Evolutionary conservation across 92 coral and sea anemone species (phyloP).

Genomic region (Phenganax stokvisi): DNA sequence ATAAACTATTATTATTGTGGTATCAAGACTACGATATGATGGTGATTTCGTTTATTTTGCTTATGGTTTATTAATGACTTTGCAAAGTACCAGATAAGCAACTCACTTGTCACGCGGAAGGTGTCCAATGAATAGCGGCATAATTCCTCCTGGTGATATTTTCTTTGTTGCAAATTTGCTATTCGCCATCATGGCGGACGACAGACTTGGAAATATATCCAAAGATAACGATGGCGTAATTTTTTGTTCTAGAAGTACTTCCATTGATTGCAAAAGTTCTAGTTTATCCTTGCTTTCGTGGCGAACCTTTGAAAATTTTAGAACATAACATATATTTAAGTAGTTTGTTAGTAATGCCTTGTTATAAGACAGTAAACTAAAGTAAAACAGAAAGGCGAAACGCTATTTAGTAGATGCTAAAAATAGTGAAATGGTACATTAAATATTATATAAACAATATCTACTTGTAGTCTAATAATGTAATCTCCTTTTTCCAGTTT

Average conservation of each 20-base stretch:
- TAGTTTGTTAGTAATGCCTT: background rate
- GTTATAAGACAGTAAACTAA: background rate
- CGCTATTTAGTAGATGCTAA: background rate
- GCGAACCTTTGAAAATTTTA: constrained; percentile 59
- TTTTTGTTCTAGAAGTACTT: constrained; percentile 75
- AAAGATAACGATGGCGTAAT: constrained; percentile 68
- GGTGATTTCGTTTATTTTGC: too few species aligned
- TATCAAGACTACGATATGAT: too few species aligned
- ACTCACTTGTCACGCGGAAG: constrained; percentile 87
- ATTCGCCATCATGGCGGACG: constrained; percentile 71
- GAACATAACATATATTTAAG: background rate
- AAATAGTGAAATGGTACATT: background rate
- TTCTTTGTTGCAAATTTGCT: constrained; percentile 63
- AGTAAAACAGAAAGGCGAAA: background rate
- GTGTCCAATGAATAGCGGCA: constrained; percentile 76
- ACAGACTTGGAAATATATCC: constrained; percentile 71
- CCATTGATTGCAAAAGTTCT: constrained; percentile 73
- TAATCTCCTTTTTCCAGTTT: constrained; percentile 89
- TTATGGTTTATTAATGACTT: constrained; percentile 19
- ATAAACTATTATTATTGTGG: background rate
- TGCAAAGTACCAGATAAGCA: background rate
- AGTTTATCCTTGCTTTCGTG: constrained; percentile 90
- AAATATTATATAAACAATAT: background rate
- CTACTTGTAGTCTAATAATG: constrained; percentile 75
- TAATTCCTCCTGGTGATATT: constrained; percentile 50